These are phyloP conservation scores for Protonemura montana DNA, from an alignment of 2,888 invertebrate genomes.

Conservation along the genomic window DNA sequence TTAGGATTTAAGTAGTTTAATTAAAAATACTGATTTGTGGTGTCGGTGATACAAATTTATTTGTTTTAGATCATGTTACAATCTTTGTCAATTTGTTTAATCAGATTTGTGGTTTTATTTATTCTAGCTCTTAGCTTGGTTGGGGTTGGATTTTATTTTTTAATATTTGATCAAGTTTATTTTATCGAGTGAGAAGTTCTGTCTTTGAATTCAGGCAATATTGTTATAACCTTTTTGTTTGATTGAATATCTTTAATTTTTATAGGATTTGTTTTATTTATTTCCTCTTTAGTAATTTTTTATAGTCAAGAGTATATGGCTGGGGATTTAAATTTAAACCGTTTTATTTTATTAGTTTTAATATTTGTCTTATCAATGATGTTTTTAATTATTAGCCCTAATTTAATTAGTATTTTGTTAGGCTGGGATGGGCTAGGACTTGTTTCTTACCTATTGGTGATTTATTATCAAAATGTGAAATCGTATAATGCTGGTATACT, in stretches of 20 bases:
- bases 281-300: constrained; percentile 71
- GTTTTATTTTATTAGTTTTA: constrained; percentile 71
- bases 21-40: constrained; percentile 73
- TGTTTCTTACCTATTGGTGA: constrained; percentile 75
- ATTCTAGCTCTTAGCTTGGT: constrained; percentile 59
- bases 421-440: constrained; percentile 78
- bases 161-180: constrained; percentile 60
- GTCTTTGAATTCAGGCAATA: constrained; percentile 61
- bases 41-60: constrained; percentile 63
- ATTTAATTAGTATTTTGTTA: constrained; percentile 74
- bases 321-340: constrained; percentile 65
- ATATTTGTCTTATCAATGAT: constrained; percentile 74
- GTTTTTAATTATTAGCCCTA: constrained; percentile 72
- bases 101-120: constrained; percentile 64
- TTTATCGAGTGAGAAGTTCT: constrained; percentile 67
- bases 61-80: constrained; percentile 64
- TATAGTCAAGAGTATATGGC: constrained; percentile 72
- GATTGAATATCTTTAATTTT: constrained; percentile 72
- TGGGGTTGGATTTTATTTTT: constrained; percentile 60
- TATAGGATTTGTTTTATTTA: constrained; percentile 70
- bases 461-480: constrained; percentile 74
- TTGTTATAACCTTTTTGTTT: constrained; percentile 66
- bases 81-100: constrained; percentile 63
- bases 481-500: constrained; percentile 76
- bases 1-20: constrained; percentile 72